These are phyloP conservation scores for Anastrepha obliqua DNA, from an alignment of 1,140 invertebrate species.

Conservation along the genomic window DNA sequence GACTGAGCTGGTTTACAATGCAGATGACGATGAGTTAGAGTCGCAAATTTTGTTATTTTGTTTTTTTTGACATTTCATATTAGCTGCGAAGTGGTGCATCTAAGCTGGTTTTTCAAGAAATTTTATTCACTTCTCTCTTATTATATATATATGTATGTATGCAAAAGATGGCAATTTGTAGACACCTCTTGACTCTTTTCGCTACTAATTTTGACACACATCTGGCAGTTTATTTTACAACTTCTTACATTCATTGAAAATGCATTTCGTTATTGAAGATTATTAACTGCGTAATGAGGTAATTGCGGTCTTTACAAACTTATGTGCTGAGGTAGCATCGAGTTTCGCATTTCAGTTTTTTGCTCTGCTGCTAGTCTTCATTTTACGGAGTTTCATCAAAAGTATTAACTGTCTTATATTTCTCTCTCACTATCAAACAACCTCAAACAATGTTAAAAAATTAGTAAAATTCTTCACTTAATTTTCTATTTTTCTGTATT, in stretches of 20 bases:
- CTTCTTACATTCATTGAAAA: background rate
- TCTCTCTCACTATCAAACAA: conserved; percentile 40
- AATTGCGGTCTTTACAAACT: conserved; percentile 38
- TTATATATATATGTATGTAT: conserved; percentile 1
- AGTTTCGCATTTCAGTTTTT: conserved; percentile 22
- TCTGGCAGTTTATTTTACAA: conserved; percentile 24
- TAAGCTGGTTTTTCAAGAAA: no score
- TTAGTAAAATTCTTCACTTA: background rate
- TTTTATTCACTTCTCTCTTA: background rate
- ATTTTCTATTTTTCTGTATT: background rate
- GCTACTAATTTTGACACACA: conserved; percentile 50
- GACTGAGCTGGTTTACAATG: conserved; percentile 43
- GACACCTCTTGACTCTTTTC: background rate
- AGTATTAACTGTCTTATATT: conserved; percentile 39
- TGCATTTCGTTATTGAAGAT: background rate
- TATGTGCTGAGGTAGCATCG: conserved; percentile 47
- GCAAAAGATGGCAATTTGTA: background rate
- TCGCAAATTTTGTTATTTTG: background rate
- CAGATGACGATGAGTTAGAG: background rate
- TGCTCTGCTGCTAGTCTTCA: background rate
- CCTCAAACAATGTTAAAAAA: background rate
- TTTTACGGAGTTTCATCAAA: background rate
- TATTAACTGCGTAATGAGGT: conserved; percentile 47
- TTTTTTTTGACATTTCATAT: background rate
- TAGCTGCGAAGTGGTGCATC: background rate